Conservation (phyloP, 2,113 vertebrate genomes). For the Marmota flaviventris region DNA sequence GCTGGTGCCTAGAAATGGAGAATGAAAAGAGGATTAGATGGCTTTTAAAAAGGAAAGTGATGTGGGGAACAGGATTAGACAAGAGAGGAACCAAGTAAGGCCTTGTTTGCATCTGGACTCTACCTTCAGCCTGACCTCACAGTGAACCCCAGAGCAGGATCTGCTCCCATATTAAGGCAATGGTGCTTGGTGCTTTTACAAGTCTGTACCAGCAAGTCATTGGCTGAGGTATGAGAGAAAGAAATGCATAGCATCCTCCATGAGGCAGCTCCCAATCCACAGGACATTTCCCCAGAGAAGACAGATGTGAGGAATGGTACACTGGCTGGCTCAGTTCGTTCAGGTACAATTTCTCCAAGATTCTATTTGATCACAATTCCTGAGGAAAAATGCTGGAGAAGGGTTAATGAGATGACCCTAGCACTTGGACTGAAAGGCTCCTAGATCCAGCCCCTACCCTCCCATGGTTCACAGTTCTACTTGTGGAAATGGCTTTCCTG, state of each 20-base stretch:
- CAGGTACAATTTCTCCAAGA: not conserved
- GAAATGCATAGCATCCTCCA: too few species aligned
- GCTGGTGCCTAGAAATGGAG: not conserved
- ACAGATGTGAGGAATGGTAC: not conserved
- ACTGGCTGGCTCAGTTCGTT: not conserved
- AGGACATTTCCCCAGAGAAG: not conserved
- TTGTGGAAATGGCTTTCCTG: not conserved
- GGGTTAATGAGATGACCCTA: not conserved
- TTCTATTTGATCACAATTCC: not conserved
- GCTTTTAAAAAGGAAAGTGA: not conserved
- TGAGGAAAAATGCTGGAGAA: not conserved
- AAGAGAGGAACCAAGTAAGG: not conserved
- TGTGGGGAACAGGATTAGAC: not conserved
- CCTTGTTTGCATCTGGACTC: not conserved
- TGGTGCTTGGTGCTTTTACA: not conserved
- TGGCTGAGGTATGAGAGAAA: not conserved
- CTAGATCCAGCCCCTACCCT: not conserved
- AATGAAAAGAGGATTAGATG: not conserved
- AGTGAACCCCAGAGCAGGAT: not conserved
- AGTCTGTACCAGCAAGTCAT: not conserved
- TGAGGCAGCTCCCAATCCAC: not conserved
- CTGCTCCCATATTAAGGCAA: not conserved
- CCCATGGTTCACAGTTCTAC: not conserved
- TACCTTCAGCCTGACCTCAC: not conserved
- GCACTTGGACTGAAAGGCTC: accelerated